Evolutionary conservation across 2,113 vertebrate species (phyloP), one percentile per base, ranked within the genome.

Genomic region (Nymphicus hollandicus): DNA sequence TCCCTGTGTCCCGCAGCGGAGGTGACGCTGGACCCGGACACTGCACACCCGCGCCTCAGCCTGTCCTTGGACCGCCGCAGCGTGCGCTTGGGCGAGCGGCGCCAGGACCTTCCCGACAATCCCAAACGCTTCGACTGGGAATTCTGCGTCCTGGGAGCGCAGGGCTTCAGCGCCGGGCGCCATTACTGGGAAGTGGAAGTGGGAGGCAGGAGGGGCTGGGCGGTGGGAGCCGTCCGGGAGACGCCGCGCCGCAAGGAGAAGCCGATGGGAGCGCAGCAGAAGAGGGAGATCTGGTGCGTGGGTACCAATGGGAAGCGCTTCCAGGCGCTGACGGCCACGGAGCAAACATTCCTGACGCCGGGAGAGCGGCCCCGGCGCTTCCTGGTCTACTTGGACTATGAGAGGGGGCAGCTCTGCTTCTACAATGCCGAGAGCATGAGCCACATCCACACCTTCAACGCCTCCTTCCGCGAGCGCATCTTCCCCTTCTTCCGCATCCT

Each of bases 121-220:
- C 98, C 99, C 84, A 99, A 98, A 61, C 97, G 98, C n/a, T 99
- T 98, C 22, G 97, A 98, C 7, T 97, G 98, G 0, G 98, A 99
- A 87, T 98, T 97, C 27, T 99, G 98, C 14, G 98, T 99, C 14
- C 85, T 99, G 95, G 98, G 97, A 19, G 97, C 98, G 16, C 98
- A 99, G 33, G 97, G 98, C 29, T 98, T 99, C 81, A 91, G 71
- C 79, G 43, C 95, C 2, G 99, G 98, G 25, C 98, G 98, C 31
- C 98, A 97, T 94, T 99, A 98, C 96, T 99, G 99, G 99, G 98
- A 99, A 79, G 99, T 99, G 71, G 98, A 99, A 39, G 98, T 99
- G 25, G 98, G 98, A 0, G 98, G 98, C 20, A 98, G 98, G 25
- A 96, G 98, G 0, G 99, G 99, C 3, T 99, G 99, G 99, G 98